Conservation (phyloP, 2,888 invertebrate genomes). For the Rotaria macrura region DNA sequence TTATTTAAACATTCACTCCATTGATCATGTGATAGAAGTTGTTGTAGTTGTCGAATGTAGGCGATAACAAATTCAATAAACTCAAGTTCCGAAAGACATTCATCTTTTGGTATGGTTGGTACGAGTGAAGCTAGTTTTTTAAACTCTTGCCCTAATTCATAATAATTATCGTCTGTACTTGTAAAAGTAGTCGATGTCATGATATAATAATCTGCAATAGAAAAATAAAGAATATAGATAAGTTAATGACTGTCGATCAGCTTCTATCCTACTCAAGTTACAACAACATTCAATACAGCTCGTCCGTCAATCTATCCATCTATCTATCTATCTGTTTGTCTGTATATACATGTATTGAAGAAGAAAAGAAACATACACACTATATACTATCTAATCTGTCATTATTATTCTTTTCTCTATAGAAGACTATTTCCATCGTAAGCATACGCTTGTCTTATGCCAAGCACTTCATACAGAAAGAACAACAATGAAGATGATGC, state of each 20-base stretch:
- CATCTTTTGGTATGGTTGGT: not conserved
- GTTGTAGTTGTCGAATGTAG: constrained; percentile 2
- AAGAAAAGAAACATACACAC: not conserved
- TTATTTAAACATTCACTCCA: not conserved
- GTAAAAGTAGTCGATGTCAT: not conserved
- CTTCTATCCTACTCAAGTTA: not conserved
- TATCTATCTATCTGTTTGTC: not conserved
- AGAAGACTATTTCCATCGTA: not conserved
- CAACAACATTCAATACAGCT: not conserved
- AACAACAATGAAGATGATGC: not conserved
- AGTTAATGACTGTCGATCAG: not conserved
- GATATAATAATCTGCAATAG: not conserved
- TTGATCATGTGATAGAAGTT: not conserved
- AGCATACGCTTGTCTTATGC: not conserved
- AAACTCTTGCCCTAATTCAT: constrained; percentile 17
- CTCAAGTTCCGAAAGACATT: constrained; percentile 2
- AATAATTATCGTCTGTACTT: not conserved
- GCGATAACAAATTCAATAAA: not conserved
- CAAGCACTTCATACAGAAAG: not conserved
- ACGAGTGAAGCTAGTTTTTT: not conserved
- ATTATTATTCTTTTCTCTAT: not conserved
- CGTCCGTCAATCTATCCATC: not conserved
- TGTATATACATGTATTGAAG: not conserved
- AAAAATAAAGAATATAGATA: not conserved
- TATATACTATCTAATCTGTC: not conserved